Evolutionary conservation across 2,113 vertebrate species (phyloP).

Genomic region (Sceloporus undulatus): DNA sequence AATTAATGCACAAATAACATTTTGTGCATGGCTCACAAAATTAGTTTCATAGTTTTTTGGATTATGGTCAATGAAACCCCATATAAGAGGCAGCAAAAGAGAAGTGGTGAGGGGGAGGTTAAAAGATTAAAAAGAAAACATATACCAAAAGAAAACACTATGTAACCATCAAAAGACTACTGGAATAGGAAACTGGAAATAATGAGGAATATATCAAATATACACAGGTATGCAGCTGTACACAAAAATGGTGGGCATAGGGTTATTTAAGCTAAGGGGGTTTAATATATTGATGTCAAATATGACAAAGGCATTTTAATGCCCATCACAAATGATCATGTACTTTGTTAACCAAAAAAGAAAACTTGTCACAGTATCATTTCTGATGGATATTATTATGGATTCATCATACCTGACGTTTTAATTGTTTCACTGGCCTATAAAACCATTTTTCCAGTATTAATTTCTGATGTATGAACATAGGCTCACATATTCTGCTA

Average conservation of each 20-base stretch:
- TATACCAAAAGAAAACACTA: too few relatives aligned
- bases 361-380: too few relatives aligned
- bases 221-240: not conserved
- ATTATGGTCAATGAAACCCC: not conserved
- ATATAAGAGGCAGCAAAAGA: not conserved
- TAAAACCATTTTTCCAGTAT: too few relatives aligned
- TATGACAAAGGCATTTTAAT: not conserved
- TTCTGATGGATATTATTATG: not conserved
- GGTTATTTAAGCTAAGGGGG: not conserved
- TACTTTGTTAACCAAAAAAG: not conserved
- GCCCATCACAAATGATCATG: not conserved
- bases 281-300: not conserved
- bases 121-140: not conserved
- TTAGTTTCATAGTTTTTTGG: not conserved
- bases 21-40: not conserved
- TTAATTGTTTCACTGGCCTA: not conserved
- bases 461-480: not conserved
- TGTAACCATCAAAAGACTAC: too few relatives aligned
- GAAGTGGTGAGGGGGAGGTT: not conserved
- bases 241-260: too few relatives aligned
- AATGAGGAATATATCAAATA: too few relatives aligned
- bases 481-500: not conserved
- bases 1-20: too few relatives aligned
- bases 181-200: too few relatives aligned
- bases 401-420: not conserved